Conservation (phyloP, 2,797 vertebrate genomes). For the Onychomys arenicola region DNA sequence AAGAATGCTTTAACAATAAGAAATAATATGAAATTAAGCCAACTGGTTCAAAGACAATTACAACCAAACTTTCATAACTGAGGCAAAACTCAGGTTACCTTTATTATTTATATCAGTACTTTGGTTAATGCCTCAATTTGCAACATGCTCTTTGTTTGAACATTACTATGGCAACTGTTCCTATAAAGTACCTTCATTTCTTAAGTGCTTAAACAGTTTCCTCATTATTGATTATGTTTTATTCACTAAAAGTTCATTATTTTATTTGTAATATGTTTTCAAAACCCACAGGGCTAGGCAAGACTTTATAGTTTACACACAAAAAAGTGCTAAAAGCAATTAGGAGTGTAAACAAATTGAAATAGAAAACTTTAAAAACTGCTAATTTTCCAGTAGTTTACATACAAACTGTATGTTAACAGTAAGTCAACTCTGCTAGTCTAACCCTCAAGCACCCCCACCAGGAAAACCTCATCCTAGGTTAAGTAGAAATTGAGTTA, state of each 20-base stretch:
- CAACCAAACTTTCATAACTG: conserved; percentile 42
- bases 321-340: conserved; percentile 83
- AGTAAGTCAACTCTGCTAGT: conserved; percentile 62
- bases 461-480: conserved; percentile 61
- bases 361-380: conserved; percentile 67
- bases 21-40: conserved; percentile 25
- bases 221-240: conserved; percentile 57
- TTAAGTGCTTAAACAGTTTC: conserved; percentile 77
- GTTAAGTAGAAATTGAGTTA: conserved; percentile 57
- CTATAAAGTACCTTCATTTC: conserved; percentile 74
- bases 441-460: conserved; percentile 56
- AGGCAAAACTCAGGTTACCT: conserved; percentile 67
- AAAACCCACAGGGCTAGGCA: conserved; percentile 67
- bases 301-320: conserved; percentile 77
- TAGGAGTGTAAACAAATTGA: conserved; percentile 81
- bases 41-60: conserved; percentile 54
- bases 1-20: conserved; percentile 59
- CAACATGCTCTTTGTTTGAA: not conserved
- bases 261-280: conserved; percentile 77
- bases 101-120: conserved; percentile 62
- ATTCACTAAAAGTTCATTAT: conserved; percentile 67
- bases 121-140: conserved; percentile 69
- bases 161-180: conserved; percentile 13
- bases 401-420: conserved; percentile 62
- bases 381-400: conserved; percentile 71